phyloP scores from a whole-genome alignment of 2,113 vertebrate genomes.

The Oceanites oceanicus region DNA sequence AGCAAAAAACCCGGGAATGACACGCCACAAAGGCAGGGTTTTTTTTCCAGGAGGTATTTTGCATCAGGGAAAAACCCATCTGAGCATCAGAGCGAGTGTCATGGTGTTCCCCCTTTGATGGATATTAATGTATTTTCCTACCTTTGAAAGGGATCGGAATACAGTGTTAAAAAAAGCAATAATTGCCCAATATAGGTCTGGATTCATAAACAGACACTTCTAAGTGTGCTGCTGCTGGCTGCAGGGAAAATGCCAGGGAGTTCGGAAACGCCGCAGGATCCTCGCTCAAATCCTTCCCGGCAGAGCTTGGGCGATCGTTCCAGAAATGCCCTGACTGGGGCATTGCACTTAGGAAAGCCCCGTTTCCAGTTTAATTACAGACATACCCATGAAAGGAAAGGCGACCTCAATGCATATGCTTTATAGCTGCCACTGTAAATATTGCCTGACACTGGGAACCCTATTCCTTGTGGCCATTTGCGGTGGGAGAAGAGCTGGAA shows the following conservation, averaged over 20 bases:
- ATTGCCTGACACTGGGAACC: background rate
- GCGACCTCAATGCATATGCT: background rate
- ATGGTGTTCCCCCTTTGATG: background rate
- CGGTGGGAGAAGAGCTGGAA: background rate
- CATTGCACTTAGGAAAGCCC: background rate
- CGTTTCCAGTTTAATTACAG: background rate
- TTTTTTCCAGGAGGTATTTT: conserved; percentile 22
- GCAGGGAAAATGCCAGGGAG: background rate
- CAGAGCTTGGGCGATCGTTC: background rate
- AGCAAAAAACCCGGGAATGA: background rate
- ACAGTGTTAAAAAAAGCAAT: background rate
- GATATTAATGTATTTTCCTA: conserved; percentile 23
- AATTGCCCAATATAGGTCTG: background rate
- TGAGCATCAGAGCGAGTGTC: background rate
- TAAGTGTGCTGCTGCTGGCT: background rate
- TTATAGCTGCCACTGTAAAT: background rate
- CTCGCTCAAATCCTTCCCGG: background rate
- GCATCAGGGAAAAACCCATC: background rate
- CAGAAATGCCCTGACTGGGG: background rate
- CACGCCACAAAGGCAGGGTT: background rate
- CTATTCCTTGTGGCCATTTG: background rate
- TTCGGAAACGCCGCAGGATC: background rate
- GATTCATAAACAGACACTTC: background rate
- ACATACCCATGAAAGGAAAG: background rate
- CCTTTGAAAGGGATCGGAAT: background rate